Evolutionary conservation across 1,140 invertebrate species (phyloP), one percentile per base, ranked within the genome.

Genomic region (Drosophila rufa): DNA sequence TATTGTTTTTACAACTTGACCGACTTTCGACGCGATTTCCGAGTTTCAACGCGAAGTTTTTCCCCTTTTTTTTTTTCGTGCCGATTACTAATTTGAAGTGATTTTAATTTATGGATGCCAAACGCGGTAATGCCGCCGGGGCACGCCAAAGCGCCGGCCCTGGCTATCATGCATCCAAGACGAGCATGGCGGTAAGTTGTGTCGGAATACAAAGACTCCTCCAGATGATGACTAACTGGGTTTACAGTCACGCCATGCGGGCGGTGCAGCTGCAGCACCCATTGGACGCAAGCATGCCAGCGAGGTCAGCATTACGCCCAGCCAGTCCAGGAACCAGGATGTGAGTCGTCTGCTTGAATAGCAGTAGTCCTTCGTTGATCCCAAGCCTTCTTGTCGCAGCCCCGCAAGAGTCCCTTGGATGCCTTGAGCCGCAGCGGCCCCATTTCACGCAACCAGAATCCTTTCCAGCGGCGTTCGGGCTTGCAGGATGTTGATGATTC

Each of bases 401-500:
- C 75, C 4, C 75, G 66, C 45, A 92, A 91, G 66, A 91, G 86
- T 58, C 91, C 91, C 0, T 59, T 92, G 59, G 91, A 92, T 75
- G 91, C 91, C 0, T 30, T 92, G 33, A 92, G 91, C 27, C 87
- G 89, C 17, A 58, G 58, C 30, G 56, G 60, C 1, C 59, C 46
- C 8, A 4, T 17, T 25, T 1, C 45, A 25, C 82, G 87, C 17
- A 79, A 83, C 14, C 77, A 81, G 36, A 78, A 82, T 66, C 71
- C 77, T 9, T 75, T 91, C 50, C 84, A 90, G 46, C 85, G 86
- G 11, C 84, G 91, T 19, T 92, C 91, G n/a, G 91, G 91, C 8
- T 25, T 92, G 33, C 91, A 92, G 75, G 91, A 92, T 64, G 91
- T 92, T 2, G 89, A 92, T 46, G 91, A 92, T 2, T 66, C 75